Evolutionary conservation across 2,888 invertebrate species (phyloP).

Genomic region (Platerodrilus igneus): DNA sequence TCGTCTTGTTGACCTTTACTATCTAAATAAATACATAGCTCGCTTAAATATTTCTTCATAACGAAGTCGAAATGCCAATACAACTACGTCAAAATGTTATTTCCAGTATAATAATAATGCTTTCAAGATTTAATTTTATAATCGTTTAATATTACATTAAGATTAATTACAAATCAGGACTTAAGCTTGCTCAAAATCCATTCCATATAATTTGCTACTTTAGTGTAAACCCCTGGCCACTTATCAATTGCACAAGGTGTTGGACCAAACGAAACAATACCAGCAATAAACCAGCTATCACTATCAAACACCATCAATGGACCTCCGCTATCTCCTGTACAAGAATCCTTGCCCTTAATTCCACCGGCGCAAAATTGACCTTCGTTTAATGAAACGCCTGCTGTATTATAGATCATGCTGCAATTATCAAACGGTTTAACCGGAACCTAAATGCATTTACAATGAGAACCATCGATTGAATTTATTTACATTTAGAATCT

Average conservation of each 20-base stretch:
- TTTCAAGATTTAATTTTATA: too few species aligned
- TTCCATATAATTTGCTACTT: slow-evolving; percentile 52
- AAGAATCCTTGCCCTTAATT: slow-evolving; percentile 53
- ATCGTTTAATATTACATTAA: too few species aligned
- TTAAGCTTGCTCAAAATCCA: slow-evolving; percentile 55
- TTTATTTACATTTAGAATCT: too few species aligned
- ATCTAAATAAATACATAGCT: too few species aligned
- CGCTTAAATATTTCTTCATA: too few species aligned
- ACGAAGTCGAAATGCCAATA: too few species aligned
- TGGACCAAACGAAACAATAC: slow-evolving; percentile 60
- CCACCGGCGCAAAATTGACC: slow-evolving; percentile 62
- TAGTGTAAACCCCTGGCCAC: slow-evolving; percentile 60
- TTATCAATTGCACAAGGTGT: slow-evolving; percentile 52
- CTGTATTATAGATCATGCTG: slow-evolving; percentile 49
- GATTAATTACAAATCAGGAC: too few species aligned
- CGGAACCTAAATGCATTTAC: slow-evolving; percentile 47
- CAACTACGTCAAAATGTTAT: too few species aligned
- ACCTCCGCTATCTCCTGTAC: slow-evolving; percentile 62
- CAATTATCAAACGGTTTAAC: slow-evolving; percentile 52
- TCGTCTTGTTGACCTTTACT: too few species aligned
- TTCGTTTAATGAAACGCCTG: slow-evolving; percentile 46
- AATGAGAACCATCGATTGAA: too few species aligned
- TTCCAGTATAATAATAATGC: too few species aligned
- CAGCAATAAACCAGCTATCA: slow-evolving; percentile 53
- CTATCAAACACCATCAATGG: slow-evolving; percentile 53